phyloP scores from a whole-genome alignment of 2,888 invertebrate species.

The Drosophila niveifrons region DNA sequence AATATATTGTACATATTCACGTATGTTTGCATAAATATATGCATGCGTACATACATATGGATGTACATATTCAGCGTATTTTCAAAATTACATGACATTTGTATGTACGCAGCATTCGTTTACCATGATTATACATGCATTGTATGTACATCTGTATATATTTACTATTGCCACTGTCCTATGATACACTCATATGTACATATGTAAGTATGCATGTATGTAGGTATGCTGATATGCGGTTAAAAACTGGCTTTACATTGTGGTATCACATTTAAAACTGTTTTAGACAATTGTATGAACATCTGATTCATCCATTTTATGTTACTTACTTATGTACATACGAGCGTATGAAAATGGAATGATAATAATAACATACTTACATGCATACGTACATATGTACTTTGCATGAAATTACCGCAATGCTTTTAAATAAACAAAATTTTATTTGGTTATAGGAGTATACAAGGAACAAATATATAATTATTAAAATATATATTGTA shows the following conservation, averaged over 20 bases:
- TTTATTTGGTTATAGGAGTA: not conserved
- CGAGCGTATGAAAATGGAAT: not conserved
- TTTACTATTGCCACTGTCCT: not conserved
- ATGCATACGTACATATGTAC: slow-evolving; percentile 15
- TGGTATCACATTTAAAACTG: not conserved
- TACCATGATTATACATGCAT: not conserved
- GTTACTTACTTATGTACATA: slow-evolving; percentile 4
- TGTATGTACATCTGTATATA: not conserved
- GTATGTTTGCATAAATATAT: too few species aligned
- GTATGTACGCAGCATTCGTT: not conserved
- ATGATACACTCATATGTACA: not conserved
- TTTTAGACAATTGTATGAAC: not conserved
- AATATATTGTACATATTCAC: too few species aligned
- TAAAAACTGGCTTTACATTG: not conserved
- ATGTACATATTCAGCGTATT: not conserved
- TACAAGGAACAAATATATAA: not conserved
- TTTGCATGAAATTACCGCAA: slow-evolving; percentile 9
- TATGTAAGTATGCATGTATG: not conserved
- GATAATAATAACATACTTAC: slow-evolving; percentile 5
- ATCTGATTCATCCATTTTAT: not conserved
- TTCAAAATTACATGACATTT: not conserved
- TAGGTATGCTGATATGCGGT: not conserved
- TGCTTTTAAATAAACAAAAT: not conserved
- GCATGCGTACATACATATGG: not conserved
- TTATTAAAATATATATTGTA: slow-evolving; percentile 16